Evolutionary conservation across 2,888 invertebrate species (phyloP).

Genomic region (Xestobium rufovillosum): DNA sequence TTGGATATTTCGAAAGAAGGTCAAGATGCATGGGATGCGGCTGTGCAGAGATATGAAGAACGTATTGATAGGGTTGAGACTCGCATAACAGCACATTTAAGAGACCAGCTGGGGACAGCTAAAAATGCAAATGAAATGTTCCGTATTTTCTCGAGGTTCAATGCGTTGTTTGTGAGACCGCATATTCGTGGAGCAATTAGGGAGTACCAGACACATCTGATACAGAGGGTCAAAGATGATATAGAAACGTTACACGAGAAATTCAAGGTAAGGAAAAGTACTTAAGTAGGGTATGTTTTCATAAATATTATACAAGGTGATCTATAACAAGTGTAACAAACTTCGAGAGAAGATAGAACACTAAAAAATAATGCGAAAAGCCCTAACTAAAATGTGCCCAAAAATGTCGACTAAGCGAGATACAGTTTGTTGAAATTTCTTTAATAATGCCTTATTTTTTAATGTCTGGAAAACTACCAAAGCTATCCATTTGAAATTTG

Average conservation of each 20-base stretch:
- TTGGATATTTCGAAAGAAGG: slow-evolving; percentile 96
- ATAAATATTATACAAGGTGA: too few species aligned
- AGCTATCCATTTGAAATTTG: too few species aligned
- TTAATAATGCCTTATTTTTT: neutral
- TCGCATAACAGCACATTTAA: slow-evolving; percentile 91
- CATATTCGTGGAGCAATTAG: slow-evolving; percentile 98
- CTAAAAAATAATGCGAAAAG: too few species aligned
- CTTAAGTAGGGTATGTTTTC: slow-evolving; percentile 3
- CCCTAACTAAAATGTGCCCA: too few species aligned
- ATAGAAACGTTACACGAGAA: slow-evolving; percentile 97
- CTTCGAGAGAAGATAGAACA: too few species aligned
- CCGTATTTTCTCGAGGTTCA: slow-evolving; percentile 95
- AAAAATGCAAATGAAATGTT: slow-evolving; percentile 99
- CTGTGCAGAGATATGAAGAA: slow-evolving; percentile 94
- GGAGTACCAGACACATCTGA: slow-evolving; percentile 98
- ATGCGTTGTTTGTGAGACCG: slow-evolving; percentile 96
- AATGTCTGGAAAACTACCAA: too few species aligned
- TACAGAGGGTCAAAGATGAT: slow-evolving; percentile 98
- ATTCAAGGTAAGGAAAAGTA: slow-evolving; percentile 66
- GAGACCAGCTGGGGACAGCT: slow-evolving; percentile 96
- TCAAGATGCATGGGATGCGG: slow-evolving; percentile 95
- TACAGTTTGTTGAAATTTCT: too few species aligned
- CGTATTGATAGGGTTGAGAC: slow-evolving; percentile 97
- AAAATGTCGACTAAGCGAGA: too few species aligned
- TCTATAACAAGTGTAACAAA: too few species aligned